Conservation (phyloP, 2,888 invertebrate genomes). For the Cheilosia soror region DNA sequence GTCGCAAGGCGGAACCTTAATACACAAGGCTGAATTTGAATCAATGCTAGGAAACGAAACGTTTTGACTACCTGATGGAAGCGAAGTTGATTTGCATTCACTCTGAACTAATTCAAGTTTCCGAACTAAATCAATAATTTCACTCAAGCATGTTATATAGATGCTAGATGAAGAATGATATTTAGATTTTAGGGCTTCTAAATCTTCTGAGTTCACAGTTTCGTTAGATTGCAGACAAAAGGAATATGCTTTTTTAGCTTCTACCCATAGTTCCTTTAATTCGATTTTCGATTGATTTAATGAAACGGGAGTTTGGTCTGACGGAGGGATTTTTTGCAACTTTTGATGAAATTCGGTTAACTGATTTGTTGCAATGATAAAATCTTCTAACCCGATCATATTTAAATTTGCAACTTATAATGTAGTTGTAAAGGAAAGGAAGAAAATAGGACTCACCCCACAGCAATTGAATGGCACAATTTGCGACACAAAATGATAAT, state of each 20-base stretch:
- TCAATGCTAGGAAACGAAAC: neutral
- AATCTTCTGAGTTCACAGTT: neutral
- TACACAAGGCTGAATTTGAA: neutral
- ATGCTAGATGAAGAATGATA: neutral
- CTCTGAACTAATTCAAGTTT: conserved; percentile 1
- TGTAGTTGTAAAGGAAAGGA: too few relatives aligned
- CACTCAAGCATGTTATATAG: conserved; percentile 2
- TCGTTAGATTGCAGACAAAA: too few relatives aligned
- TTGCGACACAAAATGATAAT: too few relatives aligned
- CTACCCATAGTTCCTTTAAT: too few relatives aligned
- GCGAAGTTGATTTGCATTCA: neutral
- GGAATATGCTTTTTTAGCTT: too few relatives aligned
- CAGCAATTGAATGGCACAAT: too few relatives aligned
- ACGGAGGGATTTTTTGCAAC: too few relatives aligned
- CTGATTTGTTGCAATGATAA: neutral
- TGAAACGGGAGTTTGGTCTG: neutral
- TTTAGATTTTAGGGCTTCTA: neutral
- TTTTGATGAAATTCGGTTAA: too few relatives aligned
- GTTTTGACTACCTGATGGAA: neutral
- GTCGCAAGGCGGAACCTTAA: conserved; percentile 28
- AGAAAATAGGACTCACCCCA: too few relatives aligned
- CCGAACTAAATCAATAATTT: conserved; percentile 3
- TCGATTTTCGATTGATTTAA: neutral
- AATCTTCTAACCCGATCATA: neutral
- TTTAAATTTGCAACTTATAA: too few relatives aligned